phyloP scores from a whole-genome alignment of 1,140 invertebrate species.

The Microplitis demolitor region DNA sequence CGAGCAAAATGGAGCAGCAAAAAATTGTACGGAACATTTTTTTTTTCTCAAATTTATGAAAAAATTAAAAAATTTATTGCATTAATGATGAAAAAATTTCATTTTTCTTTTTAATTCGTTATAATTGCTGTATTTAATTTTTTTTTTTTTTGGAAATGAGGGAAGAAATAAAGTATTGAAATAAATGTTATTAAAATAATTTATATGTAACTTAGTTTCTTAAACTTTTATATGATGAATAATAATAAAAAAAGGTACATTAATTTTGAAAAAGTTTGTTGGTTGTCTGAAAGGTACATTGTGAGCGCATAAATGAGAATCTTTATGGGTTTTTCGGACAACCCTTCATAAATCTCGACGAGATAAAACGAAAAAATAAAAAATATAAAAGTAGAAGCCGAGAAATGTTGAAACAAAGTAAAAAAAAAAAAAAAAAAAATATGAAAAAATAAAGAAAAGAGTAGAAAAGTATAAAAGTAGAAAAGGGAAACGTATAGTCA shows the following conservation, averaged over 20 bases:
- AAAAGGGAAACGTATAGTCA: constrained; percentile 20
- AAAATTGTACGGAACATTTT: too few species aligned
- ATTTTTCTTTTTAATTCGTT: too few species aligned
- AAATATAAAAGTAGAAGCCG: constrained; percentile 12
- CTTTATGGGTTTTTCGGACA: constrained; percentile 20
- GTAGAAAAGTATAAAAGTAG: constrained; percentile 10
- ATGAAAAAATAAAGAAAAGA: not conserved
- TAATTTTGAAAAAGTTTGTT: constrained; percentile 14
- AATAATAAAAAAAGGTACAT: constrained; percentile 10
- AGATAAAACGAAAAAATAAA: not conserved
- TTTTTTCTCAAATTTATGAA: too few species aligned
- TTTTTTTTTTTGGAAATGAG: too few species aligned
- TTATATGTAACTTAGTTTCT: not conserved
- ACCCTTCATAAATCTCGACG: constrained; percentile 8
- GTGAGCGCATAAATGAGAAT: constrained; percentile 18
- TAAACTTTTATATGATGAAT: not conserved
- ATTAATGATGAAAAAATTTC: too few species aligned
- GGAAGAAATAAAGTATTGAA: not conserved
- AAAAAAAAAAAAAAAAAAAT: constrained; percentile 7
- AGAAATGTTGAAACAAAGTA: not conserved
- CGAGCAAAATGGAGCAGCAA: too few species aligned
- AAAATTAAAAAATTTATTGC: too few species aligned
- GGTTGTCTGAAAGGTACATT: not conserved
- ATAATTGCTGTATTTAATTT: too few species aligned
- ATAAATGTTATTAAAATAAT: not conserved